Evolutionary conservation across 2,113 vertebrate species (phyloP).

Genomic region (Bucco capensis): DNA sequence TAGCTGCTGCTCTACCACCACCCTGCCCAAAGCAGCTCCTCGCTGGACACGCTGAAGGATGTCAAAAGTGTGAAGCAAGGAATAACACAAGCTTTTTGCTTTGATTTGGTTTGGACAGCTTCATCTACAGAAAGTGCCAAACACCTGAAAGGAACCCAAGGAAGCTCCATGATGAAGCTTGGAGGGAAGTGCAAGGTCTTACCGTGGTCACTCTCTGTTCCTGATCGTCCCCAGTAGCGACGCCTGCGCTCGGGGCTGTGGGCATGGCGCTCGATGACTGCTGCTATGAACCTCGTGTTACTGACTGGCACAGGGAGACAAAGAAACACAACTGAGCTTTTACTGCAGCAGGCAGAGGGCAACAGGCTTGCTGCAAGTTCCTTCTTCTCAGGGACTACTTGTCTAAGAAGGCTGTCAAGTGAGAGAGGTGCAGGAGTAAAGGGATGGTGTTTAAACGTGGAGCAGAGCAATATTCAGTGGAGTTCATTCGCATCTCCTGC

Average conservation of each 20-base stretch:
- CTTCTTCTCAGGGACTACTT: not conserved
- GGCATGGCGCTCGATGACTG: slow-evolving; percentile 93
- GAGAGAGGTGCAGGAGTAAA: not conserved
- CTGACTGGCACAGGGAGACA: slow-evolving; percentile 86
- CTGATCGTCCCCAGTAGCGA: slow-evolving; percentile 95
- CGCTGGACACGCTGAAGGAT: not conserved
- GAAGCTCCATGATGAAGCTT: not conserved
- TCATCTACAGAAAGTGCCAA: not conserved
- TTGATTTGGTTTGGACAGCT: not conserved
- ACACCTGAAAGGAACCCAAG: not conserved
- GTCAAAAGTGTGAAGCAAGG: not conserved
- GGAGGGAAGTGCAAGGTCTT: slow-evolving; percentile 35
- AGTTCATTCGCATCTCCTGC: not conserved
- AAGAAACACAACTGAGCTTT: not conserved
- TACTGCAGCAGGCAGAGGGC: not conserved
- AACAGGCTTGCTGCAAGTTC: not conserved
- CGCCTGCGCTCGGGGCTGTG: slow-evolving; percentile 93
- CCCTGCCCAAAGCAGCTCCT: not conserved
- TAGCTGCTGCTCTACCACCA: not conserved
- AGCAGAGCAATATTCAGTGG: too few relatives aligned
- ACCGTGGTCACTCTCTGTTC: slow-evolving; percentile 98
- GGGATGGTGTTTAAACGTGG: not conserved
- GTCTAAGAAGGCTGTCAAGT: not conserved
- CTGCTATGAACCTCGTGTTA: slow-evolving; percentile 95
- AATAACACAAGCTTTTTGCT: not conserved